Base-by-base conservation (phyloP, 2,113 vertebrate genomes). In the Tonatia bakeri region DNA sequence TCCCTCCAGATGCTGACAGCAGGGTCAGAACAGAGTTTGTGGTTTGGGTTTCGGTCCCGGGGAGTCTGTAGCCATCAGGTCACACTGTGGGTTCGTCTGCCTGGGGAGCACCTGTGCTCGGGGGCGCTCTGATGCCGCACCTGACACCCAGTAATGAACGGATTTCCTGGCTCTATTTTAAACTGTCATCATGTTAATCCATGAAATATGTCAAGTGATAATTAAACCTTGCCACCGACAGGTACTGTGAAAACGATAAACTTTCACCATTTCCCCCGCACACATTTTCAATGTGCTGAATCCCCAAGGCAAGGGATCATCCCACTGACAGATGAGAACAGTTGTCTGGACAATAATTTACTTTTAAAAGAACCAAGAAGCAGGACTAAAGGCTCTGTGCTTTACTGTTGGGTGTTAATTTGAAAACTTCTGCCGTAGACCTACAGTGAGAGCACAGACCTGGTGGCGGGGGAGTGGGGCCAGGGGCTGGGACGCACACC, bases 191-290 rank as follows among this genome's bases (percentile, higher is more conserved):
- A 86, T 95, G 91, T 94, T 89, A 83, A 97, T 84, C 50, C 91
- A 97, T 52, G 67, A 96, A 97, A 95, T 92, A 93, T 15, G 45
- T 61, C 94, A 96, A 90, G 36, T 97, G 96, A 64, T 94, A 97
- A 98, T 97, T 96, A 97, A 97, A 93, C 87, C 73, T 83, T 56
- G 31, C 40, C 65, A 87, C 61, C 85, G 79, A 97, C 4, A 96
- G 65, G 64, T 40, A 1, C 31, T 70, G 86, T 81, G 59, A 90
- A 95, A 96, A 93, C n/a, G 1, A 98, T 96, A 61, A 97, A 96
- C 91, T 96, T 90, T 50, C 24, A 72, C 90, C 56, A 70, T 94
- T 77, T 81, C 22, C 24, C 15, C 28, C 14, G 38, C 9, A 85
- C 43, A 86, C 76, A 0, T 85, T 65, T n/a, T 54, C 11, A 86